Evolutionary conservation across 2,797 vertebrate species (phyloP).

Genomic region (Pseudochirops cupreus): DNA sequence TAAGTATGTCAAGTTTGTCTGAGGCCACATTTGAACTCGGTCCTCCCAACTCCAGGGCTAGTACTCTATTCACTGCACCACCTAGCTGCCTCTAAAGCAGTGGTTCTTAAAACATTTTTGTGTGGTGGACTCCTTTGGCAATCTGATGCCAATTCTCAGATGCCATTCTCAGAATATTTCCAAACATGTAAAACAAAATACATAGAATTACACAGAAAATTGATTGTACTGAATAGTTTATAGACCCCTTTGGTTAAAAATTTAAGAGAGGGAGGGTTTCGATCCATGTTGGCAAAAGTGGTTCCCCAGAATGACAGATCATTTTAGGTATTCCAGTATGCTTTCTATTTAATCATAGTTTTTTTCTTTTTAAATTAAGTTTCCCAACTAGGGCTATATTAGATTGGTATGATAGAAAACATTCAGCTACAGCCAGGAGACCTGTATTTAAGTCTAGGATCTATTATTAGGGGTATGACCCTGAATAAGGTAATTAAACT

Average conservation of each 20-base stretch:
- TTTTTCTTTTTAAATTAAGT: background rate
- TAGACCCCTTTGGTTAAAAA: background rate
- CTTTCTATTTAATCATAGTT: background rate
- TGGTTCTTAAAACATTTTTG: too few relatives aligned
- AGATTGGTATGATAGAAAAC: background rate
- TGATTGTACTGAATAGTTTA: background rate
- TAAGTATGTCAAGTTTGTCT: too few relatives aligned
- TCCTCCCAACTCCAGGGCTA: too few relatives aligned
- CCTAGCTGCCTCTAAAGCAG: too few relatives aligned
- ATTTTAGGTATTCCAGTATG: background rate
- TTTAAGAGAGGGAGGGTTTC: background rate
- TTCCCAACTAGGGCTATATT: background rate
- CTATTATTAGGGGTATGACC: background rate
- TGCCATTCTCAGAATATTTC: too few relatives aligned
- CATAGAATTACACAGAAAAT: background rate
- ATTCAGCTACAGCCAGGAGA: background rate
- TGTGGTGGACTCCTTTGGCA: too few relatives aligned
- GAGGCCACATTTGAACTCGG: too few relatives aligned
- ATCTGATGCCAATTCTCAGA: too few relatives aligned
- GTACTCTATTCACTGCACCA: too few relatives aligned
- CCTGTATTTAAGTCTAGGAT: background rate
- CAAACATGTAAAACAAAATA: too few relatives aligned
- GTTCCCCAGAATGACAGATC: background rate
- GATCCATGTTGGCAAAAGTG: background rate
- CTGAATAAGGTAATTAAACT: background rate